Base-by-base conservation (phyloP, 2,888 invertebrate species). In the Cheilosia variabilis region DNA sequence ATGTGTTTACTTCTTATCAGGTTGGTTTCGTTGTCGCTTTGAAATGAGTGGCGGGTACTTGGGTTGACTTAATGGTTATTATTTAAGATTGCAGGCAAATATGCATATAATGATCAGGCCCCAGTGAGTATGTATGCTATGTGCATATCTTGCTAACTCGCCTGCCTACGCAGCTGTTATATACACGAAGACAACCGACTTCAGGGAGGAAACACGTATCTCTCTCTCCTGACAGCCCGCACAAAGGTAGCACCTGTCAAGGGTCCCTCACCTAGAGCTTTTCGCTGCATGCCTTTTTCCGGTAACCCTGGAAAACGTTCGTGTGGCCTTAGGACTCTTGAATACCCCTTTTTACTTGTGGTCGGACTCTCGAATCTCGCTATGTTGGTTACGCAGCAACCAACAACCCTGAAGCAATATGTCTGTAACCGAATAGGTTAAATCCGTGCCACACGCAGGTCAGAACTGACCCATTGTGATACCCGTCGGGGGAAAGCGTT, bases 351-450 rank as follows among this genome's bases (percentile, higher is more conserved):
- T n/a, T 7, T 63, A 43, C 31, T 34, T 77, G 45, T 63, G 62
- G 62, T 55, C 69, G n/a, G 71, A 63, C 19, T 78, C 71, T 4
- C 27, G 15, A 10, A 78, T 71, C 3, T 52, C 63, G 1, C 57
- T 78, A 15, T 63, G 62, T 27, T 78, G 71, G 71, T 9, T 71
- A 6, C 69, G 71, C 72, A 79, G 31, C 60, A 63, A 4, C 79
- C 52, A 1, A 27, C 37, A 1, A 27, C 34, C 1, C 45, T 79
- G 13, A 72, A 71, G 31, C 63, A 55, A 13, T 76, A 47, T 37
- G 52, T 76, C 0, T 24, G 53, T 13, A 58, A 65, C 15, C 62
- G 81, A 37, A 58, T 81, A 13, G 37, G 69, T 9, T 50, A 52
- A 15, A 53, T 76, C 2, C 71, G 53, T n/a, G n/a, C n/a, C n/a